Percentiles rank a stretch among this genome's conserved stretches.
Evolutionary conservation across 92 coral and sea anemone genomes (phyloP).

Genomic region (Blastomussa wellsi): DNA sequence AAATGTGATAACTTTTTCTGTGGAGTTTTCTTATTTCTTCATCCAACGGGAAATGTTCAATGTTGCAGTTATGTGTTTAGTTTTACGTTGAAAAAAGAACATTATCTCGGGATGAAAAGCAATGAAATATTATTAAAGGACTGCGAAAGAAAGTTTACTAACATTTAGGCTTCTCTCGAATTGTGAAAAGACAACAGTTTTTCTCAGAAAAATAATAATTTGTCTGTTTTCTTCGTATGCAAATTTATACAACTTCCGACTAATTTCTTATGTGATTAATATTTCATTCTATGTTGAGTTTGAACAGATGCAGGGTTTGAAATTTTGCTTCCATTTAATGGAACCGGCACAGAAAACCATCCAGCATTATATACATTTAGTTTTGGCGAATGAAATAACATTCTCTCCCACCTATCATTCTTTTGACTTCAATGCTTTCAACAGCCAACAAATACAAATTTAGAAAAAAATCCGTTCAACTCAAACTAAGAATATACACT

Average conservation of each 20-base stretch:
- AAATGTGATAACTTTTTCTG: not conserved
- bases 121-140: too few species aligned
- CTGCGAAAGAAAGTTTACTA: not conserved
- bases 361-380: not conserved
- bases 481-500: not conserved
- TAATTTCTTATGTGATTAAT: slow-evolving; percentile 1
- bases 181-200: not conserved
- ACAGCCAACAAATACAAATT: not conserved
- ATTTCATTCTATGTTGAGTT: slow-evolving; percentile 8
- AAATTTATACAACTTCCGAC: slow-evolving; percentile 7
- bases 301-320: slow-evolving; percentile 11
- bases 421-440: not conserved
- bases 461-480: not conserved
- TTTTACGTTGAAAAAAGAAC: not conserved
- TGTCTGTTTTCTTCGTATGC: not conserved
- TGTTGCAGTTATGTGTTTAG: not conserved
- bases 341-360: not conserved
- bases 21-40: not conserved
- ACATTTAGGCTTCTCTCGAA: not conserved
- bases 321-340: not conserved
- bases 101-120: not conserved
- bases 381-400: not conserved
- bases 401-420: not conserved
- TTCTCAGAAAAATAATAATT: not conserved
- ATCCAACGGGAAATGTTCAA: not conserved